Evolutionary conservation across 2,888 invertebrate genomes (phyloP), one percentile per base, ranked within the genome.

Genomic region (Oeneis ivallda): DNA sequence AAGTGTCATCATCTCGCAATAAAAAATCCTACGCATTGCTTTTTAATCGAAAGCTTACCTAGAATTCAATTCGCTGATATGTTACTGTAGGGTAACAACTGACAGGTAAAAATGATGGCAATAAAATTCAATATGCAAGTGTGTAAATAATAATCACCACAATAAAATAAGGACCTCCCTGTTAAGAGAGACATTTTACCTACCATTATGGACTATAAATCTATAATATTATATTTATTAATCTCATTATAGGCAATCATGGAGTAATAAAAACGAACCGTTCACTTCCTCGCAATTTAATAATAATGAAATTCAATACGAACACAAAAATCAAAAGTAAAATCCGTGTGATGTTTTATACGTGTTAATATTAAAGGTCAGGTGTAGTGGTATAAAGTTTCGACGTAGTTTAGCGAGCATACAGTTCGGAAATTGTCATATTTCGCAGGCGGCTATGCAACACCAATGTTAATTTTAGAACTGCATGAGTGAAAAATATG

Each of bases 321-420:
- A 9, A 19, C 41, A 43, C 4, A n/a, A 32, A 41, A 56, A 56
- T 19, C 56, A 56, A 41, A 56, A 56, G 56, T 41, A 41, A 26
- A 59, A 47, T 59, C 49, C 59, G 52, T 67, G 63, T 65, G 66
- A 65, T 70, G 68, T 70, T 68, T 71, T 68, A 64, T 58, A 69
- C 59, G 65, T 70, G 71, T 72, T 71, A 74, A 72, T 68, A 73
- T 71, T 75, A 81, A 84, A 85, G 85, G 82, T 83, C 83, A 81
- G 72, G 67, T 71, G 68, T 73, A 74, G 74, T 74, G 79, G 81
- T 80, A 81, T 84, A 82, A 79, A 78, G 73, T 80, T 79, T 78
- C 75, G 65, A 74, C 56, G 13, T 13, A 19, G 41, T 41, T 56
- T 39, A 41, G 8, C 13, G 11, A 56, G 7, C 5, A 39, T 19